Conservation (phyloP, 1,140 invertebrate genomes). For the Drosophila nigrodunni region DNA sequence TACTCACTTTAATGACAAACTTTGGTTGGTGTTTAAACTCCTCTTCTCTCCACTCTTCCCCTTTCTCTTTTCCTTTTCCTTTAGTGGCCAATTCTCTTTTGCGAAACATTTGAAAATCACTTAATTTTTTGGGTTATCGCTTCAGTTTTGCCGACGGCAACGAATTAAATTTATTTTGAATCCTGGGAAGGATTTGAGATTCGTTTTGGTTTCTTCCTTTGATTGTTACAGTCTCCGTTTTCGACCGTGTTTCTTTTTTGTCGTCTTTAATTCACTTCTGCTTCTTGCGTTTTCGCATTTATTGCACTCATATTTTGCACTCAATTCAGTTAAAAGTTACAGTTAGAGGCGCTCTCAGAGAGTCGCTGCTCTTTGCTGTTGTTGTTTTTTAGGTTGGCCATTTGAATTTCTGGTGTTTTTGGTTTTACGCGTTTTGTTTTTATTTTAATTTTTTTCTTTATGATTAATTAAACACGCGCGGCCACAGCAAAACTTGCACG, state of each 20-base stretch:
- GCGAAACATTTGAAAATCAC: background rate
- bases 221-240: background rate
- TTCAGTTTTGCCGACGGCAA: constrained; percentile 33
- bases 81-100: constrained; percentile 10
- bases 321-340: background rate
- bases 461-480: constrained; percentile 82
- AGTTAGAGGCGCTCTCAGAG: constrained; percentile 18
- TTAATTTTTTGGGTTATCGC: background rate
- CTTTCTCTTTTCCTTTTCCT: background rate
- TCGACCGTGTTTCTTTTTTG: background rate
- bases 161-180: background rate
- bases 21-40: background rate
- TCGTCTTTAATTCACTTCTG: constrained; percentile 17
- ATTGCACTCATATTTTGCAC: constrained; percentile 37
- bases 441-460: constrained; percentile 41
- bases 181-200: constrained; percentile 8
- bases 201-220: background rate
- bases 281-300: background rate
- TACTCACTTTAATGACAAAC: too few species aligned
- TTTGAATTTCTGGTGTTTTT: constrained; percentile 58
- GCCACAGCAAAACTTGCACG: constrained; percentile 50
- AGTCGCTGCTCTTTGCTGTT: constrained; percentile 31
- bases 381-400: constrained; percentile 36
- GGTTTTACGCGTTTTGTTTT: constrained; percentile 25
- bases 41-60: background rate